A percentile compares a stretch with the other conserved stretches of the same genome.
phyloP scores from a whole-genome alignment of 1,140 invertebrate species.

The Hycleus cichorii region DNA sequence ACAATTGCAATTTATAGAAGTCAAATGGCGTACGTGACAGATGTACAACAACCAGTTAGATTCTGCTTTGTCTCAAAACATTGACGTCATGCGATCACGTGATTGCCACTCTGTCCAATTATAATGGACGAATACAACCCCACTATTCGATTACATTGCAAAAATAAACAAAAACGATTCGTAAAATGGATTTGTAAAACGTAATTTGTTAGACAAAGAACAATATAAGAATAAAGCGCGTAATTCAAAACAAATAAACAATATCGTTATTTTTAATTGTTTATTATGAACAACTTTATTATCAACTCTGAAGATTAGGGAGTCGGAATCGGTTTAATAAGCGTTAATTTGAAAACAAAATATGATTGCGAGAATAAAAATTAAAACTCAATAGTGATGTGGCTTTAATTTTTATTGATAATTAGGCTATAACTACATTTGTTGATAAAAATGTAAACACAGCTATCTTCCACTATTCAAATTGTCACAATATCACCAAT shows the following conservation, averaged over 20 bases:
- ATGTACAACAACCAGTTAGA: conserved; percentile 20
- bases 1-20: background rate
- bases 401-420: too few relatives aligned
- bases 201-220: background rate
- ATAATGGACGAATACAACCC: background rate
- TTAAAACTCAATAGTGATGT: too few relatives aligned
- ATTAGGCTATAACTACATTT: too few relatives aligned
- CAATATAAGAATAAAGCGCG: conserved; percentile 1
- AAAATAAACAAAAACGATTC: conserved; percentile 8
- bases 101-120: background rate
- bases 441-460: too few relatives aligned
- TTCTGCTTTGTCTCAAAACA: conserved; percentile 12
- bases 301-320: too few relatives aligned
- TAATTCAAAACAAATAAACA: conserved; percentile 3
- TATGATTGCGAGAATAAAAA: too few relatives aligned
- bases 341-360: too few relatives aligned
- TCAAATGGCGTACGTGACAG: conserved; percentile 20
- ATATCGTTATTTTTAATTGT: background rate
- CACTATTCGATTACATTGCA: conserved; percentile 7
- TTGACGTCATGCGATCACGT: conserved; percentile 9
- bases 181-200: background rate
- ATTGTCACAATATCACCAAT: too few relatives aligned
- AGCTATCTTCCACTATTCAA: too few relatives aligned
- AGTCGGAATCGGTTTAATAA: too few relatives aligned
- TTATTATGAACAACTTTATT: too few relatives aligned